Base-by-base conservation (phyloP, 2,797 vertebrate species). In the Tadarida brasiliensis region DNA sequence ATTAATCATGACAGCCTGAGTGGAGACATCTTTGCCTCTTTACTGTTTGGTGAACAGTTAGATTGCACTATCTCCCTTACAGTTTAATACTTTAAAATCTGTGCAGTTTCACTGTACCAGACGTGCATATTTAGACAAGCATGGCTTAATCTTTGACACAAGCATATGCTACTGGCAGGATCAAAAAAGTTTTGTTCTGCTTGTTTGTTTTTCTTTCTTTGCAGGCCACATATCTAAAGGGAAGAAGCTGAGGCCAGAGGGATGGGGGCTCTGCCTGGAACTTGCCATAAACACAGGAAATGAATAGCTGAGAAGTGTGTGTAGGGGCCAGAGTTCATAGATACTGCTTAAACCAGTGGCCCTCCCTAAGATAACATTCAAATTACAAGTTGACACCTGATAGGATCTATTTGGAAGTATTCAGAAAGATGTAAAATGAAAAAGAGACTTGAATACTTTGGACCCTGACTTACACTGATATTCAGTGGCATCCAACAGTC, bases 351-450 rank as follows among this genome's bases (percentile, higher is more conserved):
- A 74, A 12, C 65, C 26, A 30, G 44, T 6, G 39, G 61, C 12
- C 56, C 26, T 51, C 26, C 26, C 54, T 86, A 68, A 63, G 26
- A 85, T 81, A 95, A 81, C 9, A 85, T 0, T 68, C 17, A 74
- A 57, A 57, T 91, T 71, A 65, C 5, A 76, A 92, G 10, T 44
- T 56, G 78, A 87, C 7, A 54, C 17, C 30, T 76, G 59, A 71
- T 30, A 17, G 91, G 30, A 47, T 68, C 24, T 81, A 59, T 17
- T 26, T 96, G 35, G 39, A 87, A 91, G 44, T 90, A 94, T 26
- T 71, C 39, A 81, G 28, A 78, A 91, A 91, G 35, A 93, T 9
- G 22, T 91, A 82, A 86, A 61, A 67, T 8, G 86, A 51, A 86
- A 86, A 54, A 87, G 77, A 63, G 94, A 67, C 24, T 10, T 59